Evolutionary conservation across 1,140 invertebrate species (phyloP).

Genomic region (Drosophila ambigua): DNA sequence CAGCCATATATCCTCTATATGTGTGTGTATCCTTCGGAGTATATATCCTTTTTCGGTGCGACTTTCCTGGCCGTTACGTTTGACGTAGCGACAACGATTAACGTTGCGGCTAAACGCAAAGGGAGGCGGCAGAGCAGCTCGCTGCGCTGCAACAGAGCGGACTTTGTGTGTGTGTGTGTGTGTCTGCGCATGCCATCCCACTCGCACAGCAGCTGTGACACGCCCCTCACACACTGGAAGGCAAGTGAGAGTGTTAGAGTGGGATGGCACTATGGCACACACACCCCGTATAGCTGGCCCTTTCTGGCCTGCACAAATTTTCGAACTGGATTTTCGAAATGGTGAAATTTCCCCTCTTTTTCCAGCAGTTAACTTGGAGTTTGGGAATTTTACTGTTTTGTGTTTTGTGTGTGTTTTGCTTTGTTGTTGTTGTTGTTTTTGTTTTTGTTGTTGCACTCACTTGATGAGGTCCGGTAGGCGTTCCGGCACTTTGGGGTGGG

Average conservation of each 20-base stretch:
- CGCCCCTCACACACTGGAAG: conserved; percentile 26
- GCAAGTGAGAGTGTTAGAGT: conserved; percentile 15
- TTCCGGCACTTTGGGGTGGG: conserved; percentile 83
- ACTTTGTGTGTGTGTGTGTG: background rate
- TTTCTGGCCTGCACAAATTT: conserved; percentile 1
- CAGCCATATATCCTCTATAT: no score
- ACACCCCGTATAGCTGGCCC: conserved; percentile 4
- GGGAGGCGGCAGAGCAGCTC: conserved; percentile 6
- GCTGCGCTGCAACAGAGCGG: conserved; percentile 12
- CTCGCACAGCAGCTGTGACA: conserved; percentile 21
- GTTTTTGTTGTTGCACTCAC: conserved; percentile 71
- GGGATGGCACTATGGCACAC: conserved; percentile 8
- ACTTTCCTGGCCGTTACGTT: conserved; percentile 15
- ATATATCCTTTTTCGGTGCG: background rate
- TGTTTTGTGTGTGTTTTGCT: conserved; percentile 26
- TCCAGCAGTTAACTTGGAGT: conserved; percentile 16
- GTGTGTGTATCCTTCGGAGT: no score
- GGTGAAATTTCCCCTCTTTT: conserved; percentile 26
- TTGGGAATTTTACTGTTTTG: conserved; percentile 23
- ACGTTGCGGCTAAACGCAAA: conserved; percentile 35
- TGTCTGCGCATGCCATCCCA: conserved; percentile 8
- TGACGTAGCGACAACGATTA: conserved; percentile 32
- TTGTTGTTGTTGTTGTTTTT: conserved; percentile 34
- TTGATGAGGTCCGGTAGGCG: conserved; percentile 84
- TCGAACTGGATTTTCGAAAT: conserved; percentile 45